Conservation (phyloP, 2,888 invertebrate species). For the Dasypolia templi region DNA sequence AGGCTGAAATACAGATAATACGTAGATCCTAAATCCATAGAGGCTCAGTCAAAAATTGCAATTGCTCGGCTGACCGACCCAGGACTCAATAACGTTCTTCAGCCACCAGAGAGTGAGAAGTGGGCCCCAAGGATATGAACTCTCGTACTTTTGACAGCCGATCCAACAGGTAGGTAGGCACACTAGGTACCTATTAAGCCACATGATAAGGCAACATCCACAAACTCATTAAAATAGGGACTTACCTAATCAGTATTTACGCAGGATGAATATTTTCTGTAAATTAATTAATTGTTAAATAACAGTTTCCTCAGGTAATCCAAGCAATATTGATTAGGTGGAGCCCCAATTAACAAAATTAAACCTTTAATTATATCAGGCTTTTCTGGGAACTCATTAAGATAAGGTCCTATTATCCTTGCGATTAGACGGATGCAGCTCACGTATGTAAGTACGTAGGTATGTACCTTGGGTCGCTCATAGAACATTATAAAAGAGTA, state of each 20-base stretch:
- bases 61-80: background rate
- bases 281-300: constrained; percentile 2
- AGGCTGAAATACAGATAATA: no score
- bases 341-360: background rate
- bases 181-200: no score
- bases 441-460: background rate
- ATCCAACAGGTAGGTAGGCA: background rate
- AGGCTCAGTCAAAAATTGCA: background rate
- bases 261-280: background rate
- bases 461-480: background rate
- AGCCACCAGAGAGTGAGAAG: background rate
- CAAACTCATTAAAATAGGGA: background rate
- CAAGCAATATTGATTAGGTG: background rate
- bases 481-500: no score
- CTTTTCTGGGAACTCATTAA: constrained; percentile 11
- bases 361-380: background rate
- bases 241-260: no score
- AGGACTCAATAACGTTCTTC: background rate
- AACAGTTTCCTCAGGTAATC: constrained; percentile 6
- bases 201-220: background rate
- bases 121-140: background rate
- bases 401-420: constrained; percentile 7
- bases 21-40: background rate
- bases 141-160: background rate
- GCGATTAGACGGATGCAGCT: background rate